Base-by-base conservation (phyloP, 2,888 invertebrate species). In the Cyrtodaria siliqua region DNA sequence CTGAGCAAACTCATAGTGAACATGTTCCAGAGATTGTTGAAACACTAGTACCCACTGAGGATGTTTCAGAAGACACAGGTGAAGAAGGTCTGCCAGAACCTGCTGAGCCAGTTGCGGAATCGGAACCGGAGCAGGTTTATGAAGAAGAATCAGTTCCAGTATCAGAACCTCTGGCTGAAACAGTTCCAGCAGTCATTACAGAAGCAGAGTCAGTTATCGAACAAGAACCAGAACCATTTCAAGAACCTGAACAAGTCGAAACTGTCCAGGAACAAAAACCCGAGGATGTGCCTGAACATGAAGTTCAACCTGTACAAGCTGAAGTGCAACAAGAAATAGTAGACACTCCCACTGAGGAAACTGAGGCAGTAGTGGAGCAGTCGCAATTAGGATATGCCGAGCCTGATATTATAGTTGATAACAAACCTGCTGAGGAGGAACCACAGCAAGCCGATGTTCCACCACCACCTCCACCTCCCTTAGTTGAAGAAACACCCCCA, bases 401-500 rank as follows among this genome's bases (percentile, higher is more conserved):
- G 27, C 80, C 76, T 26, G 80, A 61, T 44, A 73, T 80, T 23
- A 60, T 79, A 40, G 61, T 69, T 14, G 73, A 71, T 26, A 73
- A 79, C 64, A 79, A 75, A 40, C 79, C 81, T 20, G 85, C 64
- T 66, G 82, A 73, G 53, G 81, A 77, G 49, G 71, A 66, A 33
- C 59, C 71, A 27, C 26, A 57, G 20, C 47, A 55, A 33, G 70
- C 53, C 20, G 66, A 62, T 23, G 63, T 55, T 18, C 78, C 81
- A 18, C 81, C 81, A 18, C 81, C 81, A 14, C 78, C 78, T 53
- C 78, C 78, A 8, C 77, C 81, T n/a, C 77, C 74, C 9, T 27
- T 81, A 18, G 68, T 60, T 9, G 74, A 81, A 23, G 72, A 71
- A 49, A 81, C 81, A 24, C 81, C 81, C 24, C 72, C 74, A 20